phyloP scores from a whole-genome alignment of 2,113 vertebrate species.

The Nycticryphes semicollaris region DNA sequence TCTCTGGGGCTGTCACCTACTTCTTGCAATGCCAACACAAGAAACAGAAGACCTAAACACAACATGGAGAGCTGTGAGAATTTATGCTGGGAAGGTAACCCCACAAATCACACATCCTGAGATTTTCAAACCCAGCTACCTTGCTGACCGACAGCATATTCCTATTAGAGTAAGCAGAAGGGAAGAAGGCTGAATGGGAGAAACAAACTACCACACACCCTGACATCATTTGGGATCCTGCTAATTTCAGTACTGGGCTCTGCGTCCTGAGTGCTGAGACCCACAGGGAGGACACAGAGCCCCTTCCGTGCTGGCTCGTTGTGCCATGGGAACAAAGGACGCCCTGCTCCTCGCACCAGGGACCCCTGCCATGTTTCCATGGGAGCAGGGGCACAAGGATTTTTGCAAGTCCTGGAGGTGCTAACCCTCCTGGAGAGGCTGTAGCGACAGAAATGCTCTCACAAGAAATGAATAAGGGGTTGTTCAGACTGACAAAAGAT shows the following conservation, averaged over 20 bases:
- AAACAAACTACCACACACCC: neutral
- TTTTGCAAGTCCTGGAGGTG: neutral
- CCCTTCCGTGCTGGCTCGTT: neutral
- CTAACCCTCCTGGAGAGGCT: neutral
- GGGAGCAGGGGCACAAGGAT: neutral
- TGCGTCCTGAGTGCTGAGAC: rapidly evolving
- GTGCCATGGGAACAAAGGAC: neutral
- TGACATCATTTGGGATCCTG: neutral
- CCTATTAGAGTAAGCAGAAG: neutral
- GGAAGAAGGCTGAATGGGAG: neutral
- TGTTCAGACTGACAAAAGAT: neutral
- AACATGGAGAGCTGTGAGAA: neutral
- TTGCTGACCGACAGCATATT: neutral
- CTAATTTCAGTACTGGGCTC: neutral
- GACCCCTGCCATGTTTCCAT: neutral
- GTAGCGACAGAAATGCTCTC: neutral
- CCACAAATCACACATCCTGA: neutral
- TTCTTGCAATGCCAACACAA: neutral
- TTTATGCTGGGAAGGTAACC: neutral
- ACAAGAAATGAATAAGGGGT: neutral
- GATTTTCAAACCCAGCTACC: neutral
- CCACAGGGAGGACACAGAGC: rapidly evolving
- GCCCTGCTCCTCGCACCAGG: neutral
- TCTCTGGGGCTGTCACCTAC: neutral
- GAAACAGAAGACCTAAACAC: neutral